phyloP scores from a whole-genome alignment of 2,888 invertebrate genomes.

The Euphydryas editha region DNA sequence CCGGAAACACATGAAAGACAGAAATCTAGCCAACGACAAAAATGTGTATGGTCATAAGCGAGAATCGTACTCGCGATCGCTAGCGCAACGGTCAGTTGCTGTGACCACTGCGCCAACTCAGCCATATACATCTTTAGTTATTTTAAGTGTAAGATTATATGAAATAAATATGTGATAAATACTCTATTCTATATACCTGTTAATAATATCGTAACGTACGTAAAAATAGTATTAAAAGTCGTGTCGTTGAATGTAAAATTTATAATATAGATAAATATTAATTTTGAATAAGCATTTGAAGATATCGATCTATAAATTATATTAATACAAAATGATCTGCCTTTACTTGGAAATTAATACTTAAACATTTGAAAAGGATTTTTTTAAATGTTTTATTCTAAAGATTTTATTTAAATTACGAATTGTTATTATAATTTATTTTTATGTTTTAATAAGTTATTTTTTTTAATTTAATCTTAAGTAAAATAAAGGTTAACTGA shows the following conservation, averaged over 20 bases:
- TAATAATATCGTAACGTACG: background rate
- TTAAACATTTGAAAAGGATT: too few species aligned
- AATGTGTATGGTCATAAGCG: too few species aligned
- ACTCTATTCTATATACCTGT: too few species aligned
- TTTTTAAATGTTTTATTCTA: background rate
- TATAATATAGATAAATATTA: constrained; percentile 3
- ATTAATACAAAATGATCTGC: background rate
- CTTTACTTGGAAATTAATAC: background rate
- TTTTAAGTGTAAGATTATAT: too few species aligned
- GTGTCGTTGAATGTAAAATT: background rate
- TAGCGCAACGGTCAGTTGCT: too few species aligned
- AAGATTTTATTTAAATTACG: background rate
- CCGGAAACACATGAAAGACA: too few species aligned
- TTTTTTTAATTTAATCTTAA: too few species aligned
- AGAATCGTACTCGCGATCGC: too few species aligned
- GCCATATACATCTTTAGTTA: too few species aligned
- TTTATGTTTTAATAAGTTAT: background rate
- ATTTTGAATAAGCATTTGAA: background rate
- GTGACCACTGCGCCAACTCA: too few species aligned
- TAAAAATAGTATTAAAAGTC: constrained; percentile 1
- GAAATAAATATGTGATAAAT: too few species aligned
- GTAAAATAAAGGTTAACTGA: background rate
- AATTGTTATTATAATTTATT: background rate
- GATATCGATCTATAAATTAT: constrained; percentile 1
- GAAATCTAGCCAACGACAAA: too few species aligned